phyloP scores from a whole-genome alignment of 2,888 invertebrate genomes.

The Alentia gelatinosa region DNA sequence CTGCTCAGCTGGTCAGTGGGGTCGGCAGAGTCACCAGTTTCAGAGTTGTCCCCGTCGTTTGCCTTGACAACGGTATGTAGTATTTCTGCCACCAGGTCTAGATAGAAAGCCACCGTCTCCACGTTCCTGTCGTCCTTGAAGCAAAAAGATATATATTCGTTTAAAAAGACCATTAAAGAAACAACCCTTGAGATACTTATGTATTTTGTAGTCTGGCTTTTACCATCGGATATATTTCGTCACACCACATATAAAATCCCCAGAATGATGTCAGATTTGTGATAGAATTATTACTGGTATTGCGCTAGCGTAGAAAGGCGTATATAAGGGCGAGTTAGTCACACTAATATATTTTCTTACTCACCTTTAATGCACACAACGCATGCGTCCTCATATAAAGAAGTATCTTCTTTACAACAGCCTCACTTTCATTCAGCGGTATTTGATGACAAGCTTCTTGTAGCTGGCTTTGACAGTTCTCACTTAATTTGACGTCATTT shows the following conservation, averaged over 20 bases:
- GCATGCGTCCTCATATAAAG: constrained; percentile 18
- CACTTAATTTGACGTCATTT: not conserved
- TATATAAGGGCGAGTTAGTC: no score
- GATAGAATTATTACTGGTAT: no score
- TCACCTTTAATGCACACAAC: not conserved
- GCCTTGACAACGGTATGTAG: not conserved
- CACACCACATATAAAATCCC: no score
- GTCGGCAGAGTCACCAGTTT: not conserved
- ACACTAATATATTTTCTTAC: no score
- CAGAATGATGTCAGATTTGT: no score
- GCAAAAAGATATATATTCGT: not conserved
- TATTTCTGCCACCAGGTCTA: not conserved
- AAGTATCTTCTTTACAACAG: not conserved
- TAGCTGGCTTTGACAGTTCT: not conserved
- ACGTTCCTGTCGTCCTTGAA: not conserved
- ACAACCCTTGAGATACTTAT: no score
- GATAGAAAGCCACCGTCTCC: not conserved
- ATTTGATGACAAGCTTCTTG: not conserved
- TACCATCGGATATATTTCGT: no score
- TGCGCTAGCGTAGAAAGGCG: no score
- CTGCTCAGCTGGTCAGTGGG: not conserved
- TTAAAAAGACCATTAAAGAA: not conserved
- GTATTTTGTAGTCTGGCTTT: no score
- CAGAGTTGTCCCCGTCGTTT: not conserved
- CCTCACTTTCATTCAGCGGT: not conserved